Percentiles rank a stretch among this genome's conserved stretches.
phyloP scores from a whole-genome alignment of 2,113 vertebrate species.

The Alethe diademata region DNA sequence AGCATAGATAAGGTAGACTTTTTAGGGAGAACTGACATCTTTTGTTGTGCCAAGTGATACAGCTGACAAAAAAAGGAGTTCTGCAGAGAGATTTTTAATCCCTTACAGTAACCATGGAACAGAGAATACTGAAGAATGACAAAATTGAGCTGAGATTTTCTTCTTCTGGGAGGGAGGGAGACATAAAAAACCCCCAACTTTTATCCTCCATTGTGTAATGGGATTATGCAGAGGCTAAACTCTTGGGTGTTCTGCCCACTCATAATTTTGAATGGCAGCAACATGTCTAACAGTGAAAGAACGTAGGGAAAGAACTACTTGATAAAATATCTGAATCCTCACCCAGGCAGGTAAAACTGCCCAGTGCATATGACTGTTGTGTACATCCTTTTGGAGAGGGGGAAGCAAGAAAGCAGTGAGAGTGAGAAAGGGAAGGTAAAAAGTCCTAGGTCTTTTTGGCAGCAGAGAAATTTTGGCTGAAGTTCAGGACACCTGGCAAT shows the following conservation, averaged over 20 bases:
- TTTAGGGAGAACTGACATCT: background rate
- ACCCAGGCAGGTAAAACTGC: background rate
- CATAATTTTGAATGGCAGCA: background rate
- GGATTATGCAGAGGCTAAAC: background rate
- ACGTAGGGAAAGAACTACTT: background rate
- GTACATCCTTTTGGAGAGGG: background rate
- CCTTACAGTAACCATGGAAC: background rate
- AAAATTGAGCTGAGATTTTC: background rate
- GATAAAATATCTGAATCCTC: background rate
- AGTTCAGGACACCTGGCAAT: background rate
- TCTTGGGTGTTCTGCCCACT: background rate
- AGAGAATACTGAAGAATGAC: background rate
- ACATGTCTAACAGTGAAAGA: background rate
- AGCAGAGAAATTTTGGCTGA: background rate
- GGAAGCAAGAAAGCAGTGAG: background rate
- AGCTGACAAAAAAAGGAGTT: background rate
- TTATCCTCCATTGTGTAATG: background rate
- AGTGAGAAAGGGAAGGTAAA: background rate
- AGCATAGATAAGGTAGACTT: background rate
- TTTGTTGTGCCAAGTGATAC: background rate
- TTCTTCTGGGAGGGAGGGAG: background rate
- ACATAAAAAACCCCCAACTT: too few species aligned
- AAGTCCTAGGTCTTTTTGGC: background rate
- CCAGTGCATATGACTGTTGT: fast-evolving
- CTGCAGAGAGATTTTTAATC: background rate